Evolutionary conservation across 2,888 invertebrate genomes (phyloP).

Genomic region (Boloria euphrosyne): DNA sequence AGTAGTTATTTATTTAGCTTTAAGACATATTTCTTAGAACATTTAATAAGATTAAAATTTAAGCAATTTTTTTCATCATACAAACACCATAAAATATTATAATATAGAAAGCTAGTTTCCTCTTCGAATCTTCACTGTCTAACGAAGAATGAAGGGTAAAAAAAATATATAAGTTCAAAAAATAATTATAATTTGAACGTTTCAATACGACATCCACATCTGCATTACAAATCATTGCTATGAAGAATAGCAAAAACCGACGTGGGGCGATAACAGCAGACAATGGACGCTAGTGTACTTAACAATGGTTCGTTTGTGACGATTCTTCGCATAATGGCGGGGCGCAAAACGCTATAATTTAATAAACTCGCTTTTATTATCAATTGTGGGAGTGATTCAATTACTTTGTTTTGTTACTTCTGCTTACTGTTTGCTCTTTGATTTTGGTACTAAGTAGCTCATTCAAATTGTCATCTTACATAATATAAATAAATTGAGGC

Average conservation of each 20-base stretch:
- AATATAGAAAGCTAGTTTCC: too few species aligned
- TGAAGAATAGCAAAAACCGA: slow-evolving; percentile 79
- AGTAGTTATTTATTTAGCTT: too few species aligned
- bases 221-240: slow-evolving; percentile 53
- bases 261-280: slow-evolving; percentile 74
- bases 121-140: too few species aligned
- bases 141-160: too few species aligned
- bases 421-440: slow-evolving; percentile 48
- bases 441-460: slow-evolving; percentile 19
- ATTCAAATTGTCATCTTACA: background rate
- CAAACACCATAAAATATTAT: too few species aligned
- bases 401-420: slow-evolving; percentile 62
- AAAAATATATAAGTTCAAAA: background rate
- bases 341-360: slow-evolving; percentile 76
- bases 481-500: too few species aligned
- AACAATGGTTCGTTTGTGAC: slow-evolving; percentile 81
- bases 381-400: slow-evolving; percentile 75
- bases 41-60: too few species aligned
- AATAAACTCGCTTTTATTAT: slow-evolving; percentile 76
- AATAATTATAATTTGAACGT: slow-evolving; percentile 7
- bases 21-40: too few species aligned
- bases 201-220: slow-evolving; percentile 51
- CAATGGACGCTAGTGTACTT: slow-evolving; percentile 76
- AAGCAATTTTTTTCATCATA: too few species aligned
- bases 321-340: slow-evolving; percentile 78